Percentiles rank a stretch among this genome's conserved stretches.
Conservation (phyloP, 2,113 vertebrate species). For the Rhea pennata region DNA sequence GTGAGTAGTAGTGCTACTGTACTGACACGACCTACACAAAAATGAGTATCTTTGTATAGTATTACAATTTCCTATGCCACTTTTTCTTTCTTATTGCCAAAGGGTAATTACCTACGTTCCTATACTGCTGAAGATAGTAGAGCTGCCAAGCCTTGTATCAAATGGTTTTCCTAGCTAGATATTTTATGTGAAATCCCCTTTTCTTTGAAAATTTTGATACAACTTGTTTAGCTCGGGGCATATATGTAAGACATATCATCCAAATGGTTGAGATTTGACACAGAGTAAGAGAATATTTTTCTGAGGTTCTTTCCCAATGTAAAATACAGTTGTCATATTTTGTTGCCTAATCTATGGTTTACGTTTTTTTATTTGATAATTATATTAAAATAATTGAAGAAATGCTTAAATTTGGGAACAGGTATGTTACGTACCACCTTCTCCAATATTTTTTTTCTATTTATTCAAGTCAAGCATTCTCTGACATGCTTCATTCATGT, state of each 20-base stretch:
- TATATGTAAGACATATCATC: background rate
- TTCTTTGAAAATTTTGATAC: background rate
- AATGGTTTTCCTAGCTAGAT: background rate
- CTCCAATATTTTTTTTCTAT: background rate
- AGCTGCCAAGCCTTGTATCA: background rate
- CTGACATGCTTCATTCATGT: background rate
- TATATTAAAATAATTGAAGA: background rate
- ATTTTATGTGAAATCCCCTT: background rate
- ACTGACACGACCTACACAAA: background rate
- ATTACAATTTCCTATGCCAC: background rate
- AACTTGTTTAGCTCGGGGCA: background rate
- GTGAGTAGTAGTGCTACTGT: background rate
- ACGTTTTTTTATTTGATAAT: background rate
- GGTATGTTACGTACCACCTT: fast-evolving
- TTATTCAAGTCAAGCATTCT: background rate
- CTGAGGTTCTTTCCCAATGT: background rate
- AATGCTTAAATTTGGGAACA: background rate
- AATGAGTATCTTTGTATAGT: background rate
- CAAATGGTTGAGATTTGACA: background rate
- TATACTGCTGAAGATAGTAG: background rate
- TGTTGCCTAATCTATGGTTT: background rate
- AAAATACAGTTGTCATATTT: background rate
- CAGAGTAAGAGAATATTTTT: background rate
- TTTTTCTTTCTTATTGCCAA: background rate
- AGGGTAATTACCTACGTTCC: background rate